Evolutionary conservation across 2,888 invertebrate genomes (phyloP).

Genomic region (Lordiphosa andalusiaca): DNA sequence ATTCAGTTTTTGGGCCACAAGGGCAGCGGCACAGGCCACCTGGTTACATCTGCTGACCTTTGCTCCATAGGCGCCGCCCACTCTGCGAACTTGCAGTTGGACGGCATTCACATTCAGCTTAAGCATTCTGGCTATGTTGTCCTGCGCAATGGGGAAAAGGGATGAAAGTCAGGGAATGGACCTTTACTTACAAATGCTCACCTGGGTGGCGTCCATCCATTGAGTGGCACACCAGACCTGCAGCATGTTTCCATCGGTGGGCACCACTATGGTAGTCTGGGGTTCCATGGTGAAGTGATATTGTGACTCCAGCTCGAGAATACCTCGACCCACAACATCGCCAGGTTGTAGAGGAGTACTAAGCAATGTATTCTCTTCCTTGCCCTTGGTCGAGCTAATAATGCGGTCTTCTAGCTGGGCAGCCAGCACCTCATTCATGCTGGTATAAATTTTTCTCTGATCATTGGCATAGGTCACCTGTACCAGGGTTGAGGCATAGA

Average conservation of each 20-base stretch:
- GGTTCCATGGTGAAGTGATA: constrained; percentile 90
- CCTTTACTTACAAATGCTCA: too few relatives aligned
- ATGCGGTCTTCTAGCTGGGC: constrained; percentile 54
- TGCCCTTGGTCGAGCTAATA: constrained; percentile 20
- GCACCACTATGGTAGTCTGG: constrained; percentile 85
- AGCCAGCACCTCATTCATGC: constrained; percentile 81
- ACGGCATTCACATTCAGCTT: constrained; percentile 84
- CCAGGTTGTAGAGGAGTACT: constrained; percentile 25
- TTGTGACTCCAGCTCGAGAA: constrained; percentile 83
- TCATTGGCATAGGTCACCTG: constrained; percentile 81
- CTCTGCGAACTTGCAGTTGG: constrained; percentile 85
- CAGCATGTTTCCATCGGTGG: constrained; percentile 85
- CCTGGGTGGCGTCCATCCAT: constrained; percentile 82
- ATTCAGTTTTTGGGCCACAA: constrained; percentile 83
- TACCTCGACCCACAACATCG: constrained; percentile 79
- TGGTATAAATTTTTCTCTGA: constrained; percentile 58
- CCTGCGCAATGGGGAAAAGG: constrained; percentile 75
- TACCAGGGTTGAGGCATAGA: constrained; percentile 79
- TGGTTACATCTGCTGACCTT: constrained; percentile 85
- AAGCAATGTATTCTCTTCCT: constrained; percentile 9
- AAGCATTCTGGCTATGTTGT: constrained; percentile 83
- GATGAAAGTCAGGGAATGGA: too few relatives aligned
- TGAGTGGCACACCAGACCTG: constrained; percentile 85
- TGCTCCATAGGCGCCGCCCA: constrained; percentile 91
- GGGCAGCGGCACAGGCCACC: constrained; percentile 84